These are phyloP conservation scores for Calyptomena viridis DNA, from an alignment of 2,113 vertebrate genomes.

Conservation along the genomic window DNA sequence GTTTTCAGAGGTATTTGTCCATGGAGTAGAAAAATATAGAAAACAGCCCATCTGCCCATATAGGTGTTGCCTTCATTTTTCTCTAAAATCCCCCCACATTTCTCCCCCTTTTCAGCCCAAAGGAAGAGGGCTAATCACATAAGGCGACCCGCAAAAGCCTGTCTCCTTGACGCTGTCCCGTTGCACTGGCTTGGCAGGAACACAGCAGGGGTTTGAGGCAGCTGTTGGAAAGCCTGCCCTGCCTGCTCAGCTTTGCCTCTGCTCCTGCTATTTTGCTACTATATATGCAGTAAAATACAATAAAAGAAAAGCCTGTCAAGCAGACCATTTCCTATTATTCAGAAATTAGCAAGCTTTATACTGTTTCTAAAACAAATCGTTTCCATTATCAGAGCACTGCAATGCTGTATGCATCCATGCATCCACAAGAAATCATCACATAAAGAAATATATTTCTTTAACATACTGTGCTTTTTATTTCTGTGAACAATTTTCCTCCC, in stretches of 20 bases:
- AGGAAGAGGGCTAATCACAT: neutral
- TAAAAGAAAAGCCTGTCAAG: constrained; percentile 60
- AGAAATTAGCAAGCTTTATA: constrained; percentile 71
- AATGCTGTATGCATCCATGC: neutral
- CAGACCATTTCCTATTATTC: constrained; percentile 69
- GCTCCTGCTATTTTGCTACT: neutral
- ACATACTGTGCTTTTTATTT: neutral
- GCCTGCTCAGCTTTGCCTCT: neutral
- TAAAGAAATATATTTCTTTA: neutral
- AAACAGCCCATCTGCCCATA: neutral
- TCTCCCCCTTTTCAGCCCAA: neutral
- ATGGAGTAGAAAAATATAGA: neutral
- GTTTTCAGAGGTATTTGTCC: neutral
- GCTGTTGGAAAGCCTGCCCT: constrained; percentile 8
- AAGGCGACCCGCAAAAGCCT: neutral
- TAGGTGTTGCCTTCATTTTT: neutral
- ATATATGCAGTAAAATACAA: constrained; percentile 14
- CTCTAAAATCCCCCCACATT: neutral
- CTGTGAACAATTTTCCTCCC: neutral
- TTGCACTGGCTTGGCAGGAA: neutral
- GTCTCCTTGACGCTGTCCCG: neutral
- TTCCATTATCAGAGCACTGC: constrained; percentile 45
- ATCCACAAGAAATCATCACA: constrained; percentile 4
- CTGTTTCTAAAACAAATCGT: constrained; percentile 62
- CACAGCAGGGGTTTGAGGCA: neutral